Conservation (phyloP, 2,113 vertebrate genomes). For the Zosterops hypoxanthus region DNA sequence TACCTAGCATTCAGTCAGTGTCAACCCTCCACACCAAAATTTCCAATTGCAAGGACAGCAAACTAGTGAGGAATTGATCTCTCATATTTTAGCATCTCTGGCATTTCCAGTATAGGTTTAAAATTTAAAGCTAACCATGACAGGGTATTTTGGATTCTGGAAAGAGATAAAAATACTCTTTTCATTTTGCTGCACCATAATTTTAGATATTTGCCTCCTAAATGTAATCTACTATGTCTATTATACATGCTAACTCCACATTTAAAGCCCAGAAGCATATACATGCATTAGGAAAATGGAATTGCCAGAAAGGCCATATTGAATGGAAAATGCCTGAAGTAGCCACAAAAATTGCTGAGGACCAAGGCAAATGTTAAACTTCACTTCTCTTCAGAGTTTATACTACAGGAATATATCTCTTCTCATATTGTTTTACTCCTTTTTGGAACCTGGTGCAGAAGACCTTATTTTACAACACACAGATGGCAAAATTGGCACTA, state of each 20-base stretch:
- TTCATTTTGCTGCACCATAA: background rate
- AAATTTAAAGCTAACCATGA: background rate
- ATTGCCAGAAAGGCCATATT: background rate
- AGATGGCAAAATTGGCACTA: slow-evolving; percentile 23
- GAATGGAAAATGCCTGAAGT: background rate
- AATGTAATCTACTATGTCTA: background rate
- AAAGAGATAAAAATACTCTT: background rate
- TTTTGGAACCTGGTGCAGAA: background rate
- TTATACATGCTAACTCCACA: background rate
- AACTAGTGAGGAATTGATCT: background rate
- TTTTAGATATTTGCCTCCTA: background rate
- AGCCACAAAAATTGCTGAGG: background rate
- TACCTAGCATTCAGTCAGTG: background rate
- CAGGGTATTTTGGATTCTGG: background rate
- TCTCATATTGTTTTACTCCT: background rate
- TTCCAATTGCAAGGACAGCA: background rate
- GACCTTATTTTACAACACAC: background rate
- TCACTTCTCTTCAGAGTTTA: background rate
- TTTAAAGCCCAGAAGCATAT: background rate
- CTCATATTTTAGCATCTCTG: background rate
- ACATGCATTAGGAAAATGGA: background rate
- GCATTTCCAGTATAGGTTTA: background rate
- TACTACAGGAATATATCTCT: background rate
- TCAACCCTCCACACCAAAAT: background rate
- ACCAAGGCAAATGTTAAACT: background rate